Evolutionary conservation across 2,888 invertebrate genomes (phyloP).

Genomic region (Osmoderma eremita): DNA sequence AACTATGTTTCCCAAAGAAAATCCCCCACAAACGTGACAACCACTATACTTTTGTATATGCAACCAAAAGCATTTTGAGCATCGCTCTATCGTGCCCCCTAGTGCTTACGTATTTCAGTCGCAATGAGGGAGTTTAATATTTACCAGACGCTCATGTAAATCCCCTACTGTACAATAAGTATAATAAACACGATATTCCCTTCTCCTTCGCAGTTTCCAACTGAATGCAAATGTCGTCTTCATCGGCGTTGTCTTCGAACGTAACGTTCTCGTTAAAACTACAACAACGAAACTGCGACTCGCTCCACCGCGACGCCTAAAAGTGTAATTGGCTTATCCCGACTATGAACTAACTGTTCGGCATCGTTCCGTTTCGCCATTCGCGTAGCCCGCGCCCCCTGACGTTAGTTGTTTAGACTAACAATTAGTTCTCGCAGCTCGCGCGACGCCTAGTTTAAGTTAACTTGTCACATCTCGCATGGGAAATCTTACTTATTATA

Average conservation of each 20-base stretch:
- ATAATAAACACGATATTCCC: slow-evolving; percentile 3
- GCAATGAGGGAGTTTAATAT: too few species aligned
- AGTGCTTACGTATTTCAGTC: too few species aligned
- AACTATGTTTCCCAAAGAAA: too few species aligned
- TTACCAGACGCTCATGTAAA: too few species aligned
- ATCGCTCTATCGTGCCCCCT: too few species aligned
- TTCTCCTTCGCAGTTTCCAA: not conserved
- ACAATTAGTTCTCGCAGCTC: slow-evolving; percentile 35
- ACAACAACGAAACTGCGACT: slow-evolving; percentile 16
- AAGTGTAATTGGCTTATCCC: slow-evolving; percentile 30
- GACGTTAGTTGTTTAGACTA: slow-evolving; percentile 41
- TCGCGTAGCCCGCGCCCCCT: not conserved
- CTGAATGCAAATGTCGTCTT: slow-evolving; percentile 38
- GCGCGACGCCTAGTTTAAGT: not conserved
- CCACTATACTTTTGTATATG: too few species aligned
- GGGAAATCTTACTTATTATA: slow-evolving; percentile 55
- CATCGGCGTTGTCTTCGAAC: not conserved
- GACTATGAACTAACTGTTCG: slow-evolving; percentile 3
- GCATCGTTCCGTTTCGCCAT: too few species aligned
- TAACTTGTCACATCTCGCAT: slow-evolving; percentile 55
- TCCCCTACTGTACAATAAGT: too few species aligned
- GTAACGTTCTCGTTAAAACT: slow-evolving; percentile 41
- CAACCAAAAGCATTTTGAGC: too few species aligned
- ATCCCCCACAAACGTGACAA: too few species aligned
- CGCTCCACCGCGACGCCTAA: slow-evolving; percentile 1